Evolutionary conservation across 2,888 invertebrate genomes (phyloP).

Genomic region (Mesorhabditis sp.): DNA sequence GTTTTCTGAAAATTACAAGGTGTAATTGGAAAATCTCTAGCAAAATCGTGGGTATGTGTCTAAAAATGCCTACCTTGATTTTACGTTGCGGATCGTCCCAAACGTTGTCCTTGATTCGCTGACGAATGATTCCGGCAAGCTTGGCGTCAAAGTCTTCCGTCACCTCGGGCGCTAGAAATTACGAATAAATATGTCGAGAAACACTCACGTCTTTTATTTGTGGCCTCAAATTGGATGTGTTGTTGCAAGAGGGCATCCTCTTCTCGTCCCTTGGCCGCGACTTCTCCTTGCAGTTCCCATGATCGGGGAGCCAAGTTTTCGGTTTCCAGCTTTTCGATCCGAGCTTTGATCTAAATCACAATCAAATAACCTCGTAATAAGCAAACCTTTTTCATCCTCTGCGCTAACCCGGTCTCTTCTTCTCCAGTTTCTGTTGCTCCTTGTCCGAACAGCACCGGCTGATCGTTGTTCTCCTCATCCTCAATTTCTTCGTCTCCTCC

Average conservation of each 20-base stretch:
- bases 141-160: slow-evolving; percentile 83
- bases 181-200: background rate
- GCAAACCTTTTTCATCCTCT: background rate
- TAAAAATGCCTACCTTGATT: background rate
- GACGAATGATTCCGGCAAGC: slow-evolving; percentile 84
- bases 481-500: slow-evolving; percentile 18
- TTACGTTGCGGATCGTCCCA: background rate
- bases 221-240: slow-evolving; percentile 65
- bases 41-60: too few species aligned
- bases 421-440: slow-evolving; percentile 13
- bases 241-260: slow-evolving; percentile 89
- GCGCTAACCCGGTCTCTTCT: slow-evolving; percentile 3
- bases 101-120: slow-evolving; percentile 78
- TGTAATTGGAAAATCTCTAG: background rate
- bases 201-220: slow-evolving; percentile 25
- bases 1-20: slow-evolving; percentile 66
- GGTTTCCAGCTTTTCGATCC: slow-evolving; percentile 61
- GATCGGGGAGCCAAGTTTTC: slow-evolving; percentile 74
- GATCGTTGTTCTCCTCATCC: slow-evolving; percentile 14
- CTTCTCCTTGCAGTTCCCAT: slow-evolving; percentile 91
- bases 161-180: slow-evolving; percentile 74
- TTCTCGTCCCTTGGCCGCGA: slow-evolving; percentile 74
- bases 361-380: too few species aligned
- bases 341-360: slow-evolving; percentile 54
- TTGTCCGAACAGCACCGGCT: slow-evolving; percentile 15